These are phyloP conservation scores for Nannospalax galili DNA, from an alignment of 2,113 vertebrate genomes.

Conservation along the genomic window DNA sequence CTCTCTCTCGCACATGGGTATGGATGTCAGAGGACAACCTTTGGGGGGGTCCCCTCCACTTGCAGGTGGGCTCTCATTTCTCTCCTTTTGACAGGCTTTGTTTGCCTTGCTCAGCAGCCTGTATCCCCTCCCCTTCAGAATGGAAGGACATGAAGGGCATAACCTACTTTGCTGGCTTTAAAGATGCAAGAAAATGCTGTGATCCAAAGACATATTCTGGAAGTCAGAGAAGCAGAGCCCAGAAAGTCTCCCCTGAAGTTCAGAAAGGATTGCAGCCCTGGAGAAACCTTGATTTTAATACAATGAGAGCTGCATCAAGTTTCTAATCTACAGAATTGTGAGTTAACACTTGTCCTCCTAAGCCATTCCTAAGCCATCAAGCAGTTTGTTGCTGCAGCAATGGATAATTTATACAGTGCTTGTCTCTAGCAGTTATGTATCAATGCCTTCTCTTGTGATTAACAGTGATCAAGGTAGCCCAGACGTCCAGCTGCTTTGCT, in stretches of 20 bases:
- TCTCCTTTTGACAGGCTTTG: background rate
- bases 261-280: background rate
- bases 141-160: background rate
- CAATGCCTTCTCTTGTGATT: background rate
- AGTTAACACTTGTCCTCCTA: background rate
- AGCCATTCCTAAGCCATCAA: background rate
- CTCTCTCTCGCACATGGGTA: too few species aligned
- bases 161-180: background rate
- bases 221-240: background rate
- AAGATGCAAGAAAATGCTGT: background rate
- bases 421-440: background rate
- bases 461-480: background rate
- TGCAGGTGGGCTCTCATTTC: background rate
- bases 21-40: too few species aligned
- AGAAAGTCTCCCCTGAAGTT: background rate
- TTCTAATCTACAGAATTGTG: background rate
- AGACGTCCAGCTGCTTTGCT: background rate
- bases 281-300: background rate
- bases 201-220: background rate
- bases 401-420: background rate
- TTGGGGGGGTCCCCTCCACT: too few species aligned
- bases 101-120: background rate
- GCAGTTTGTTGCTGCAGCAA: background rate
- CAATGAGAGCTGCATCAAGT: background rate
- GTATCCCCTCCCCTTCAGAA: background rate